These are phyloP conservation scores for Porites evermanni DNA, from an alignment of 92 coral and sea anemone genomes.

Conservation along the genomic window DNA sequence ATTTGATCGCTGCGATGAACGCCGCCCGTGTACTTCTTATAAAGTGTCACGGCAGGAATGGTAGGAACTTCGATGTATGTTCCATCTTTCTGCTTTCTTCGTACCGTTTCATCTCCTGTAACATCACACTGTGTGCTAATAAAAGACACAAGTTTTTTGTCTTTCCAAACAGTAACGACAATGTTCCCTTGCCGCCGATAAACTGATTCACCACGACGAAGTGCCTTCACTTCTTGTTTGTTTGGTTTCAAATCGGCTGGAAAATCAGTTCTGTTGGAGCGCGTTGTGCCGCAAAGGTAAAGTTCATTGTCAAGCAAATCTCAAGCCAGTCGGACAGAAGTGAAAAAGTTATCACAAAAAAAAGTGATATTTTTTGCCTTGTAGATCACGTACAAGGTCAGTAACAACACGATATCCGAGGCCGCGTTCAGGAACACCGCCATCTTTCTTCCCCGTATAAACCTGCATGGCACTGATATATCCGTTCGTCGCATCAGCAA, in stretches of 20 bases:
- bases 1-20: too few relatives aligned
- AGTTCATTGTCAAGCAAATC: conserved; percentile 32
- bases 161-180: conserved; percentile 44
- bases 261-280: conserved; percentile 46
- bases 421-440: conserved; percentile 23
- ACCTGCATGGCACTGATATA: conserved; percentile 38
- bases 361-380: conserved; percentile 39
- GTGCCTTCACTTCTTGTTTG: conserved; percentile 9
- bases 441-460: conserved; percentile 19
- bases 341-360: conserved; percentile 57
- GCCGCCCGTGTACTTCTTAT: too few relatives aligned
- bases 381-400: conserved; percentile 12
- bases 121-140: conserved; percentile 25
- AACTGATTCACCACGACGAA: conserved; percentile 46
- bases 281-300: conserved; percentile 45
- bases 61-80: too few relatives aligned
- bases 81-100: too few relatives aligned
- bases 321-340: conserved; percentile 26
- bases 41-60: too few relatives aligned
- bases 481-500: conserved; percentile 44
- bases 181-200: conserved; percentile 32
- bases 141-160: conserved; percentile 48
- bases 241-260: conserved; percentile 41
- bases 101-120: too few relatives aligned
- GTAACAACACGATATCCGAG: conserved; percentile 39